These are phyloP conservation scores for Cynodonichthys magdalenae DNA, from an alignment of 2,797 vertebrate genomes.

Conservation along the genomic window DNA sequence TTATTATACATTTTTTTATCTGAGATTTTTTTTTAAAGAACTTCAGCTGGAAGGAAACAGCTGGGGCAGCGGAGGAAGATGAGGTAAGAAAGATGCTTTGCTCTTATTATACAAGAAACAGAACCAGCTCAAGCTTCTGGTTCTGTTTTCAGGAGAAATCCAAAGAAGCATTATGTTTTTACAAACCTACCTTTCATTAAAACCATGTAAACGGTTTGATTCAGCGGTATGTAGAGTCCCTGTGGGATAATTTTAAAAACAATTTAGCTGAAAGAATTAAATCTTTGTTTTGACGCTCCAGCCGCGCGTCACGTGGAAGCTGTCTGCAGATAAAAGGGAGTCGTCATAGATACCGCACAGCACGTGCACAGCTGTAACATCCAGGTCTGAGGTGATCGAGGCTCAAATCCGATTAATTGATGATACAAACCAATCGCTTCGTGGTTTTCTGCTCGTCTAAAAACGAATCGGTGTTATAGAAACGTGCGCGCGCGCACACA, in stretches of 20 bases:
- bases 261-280: background rate
- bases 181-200: too few species aligned
- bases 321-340: conserved; percentile 41
- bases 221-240: conserved; percentile 17
- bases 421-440: background rate
- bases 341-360: conserved; percentile 67
- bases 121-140: conserved; percentile 10
- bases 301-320: conserved; percentile 64
- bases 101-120: conserved; percentile 24
- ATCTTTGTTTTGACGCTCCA: conserved; percentile 18
- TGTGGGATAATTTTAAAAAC: background rate
- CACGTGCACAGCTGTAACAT: conserved; percentile 34
- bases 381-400: background rate
- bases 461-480: background rate
- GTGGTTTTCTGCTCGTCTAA: background rate
- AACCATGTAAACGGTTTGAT: background rate
- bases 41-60: background rate
- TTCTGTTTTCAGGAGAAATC: too few species aligned
- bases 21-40: background rate
- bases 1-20: too few species aligned
- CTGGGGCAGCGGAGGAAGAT: conserved; percentile 63
- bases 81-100: conserved; percentile 76
- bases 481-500: conserved; percentile 31
- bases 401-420: background rate
- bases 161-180: too few species aligned